Evolutionary conservation across 2,888 invertebrate genomes (phyloP).

Genomic region (Koerneria pararmatus): DNA sequence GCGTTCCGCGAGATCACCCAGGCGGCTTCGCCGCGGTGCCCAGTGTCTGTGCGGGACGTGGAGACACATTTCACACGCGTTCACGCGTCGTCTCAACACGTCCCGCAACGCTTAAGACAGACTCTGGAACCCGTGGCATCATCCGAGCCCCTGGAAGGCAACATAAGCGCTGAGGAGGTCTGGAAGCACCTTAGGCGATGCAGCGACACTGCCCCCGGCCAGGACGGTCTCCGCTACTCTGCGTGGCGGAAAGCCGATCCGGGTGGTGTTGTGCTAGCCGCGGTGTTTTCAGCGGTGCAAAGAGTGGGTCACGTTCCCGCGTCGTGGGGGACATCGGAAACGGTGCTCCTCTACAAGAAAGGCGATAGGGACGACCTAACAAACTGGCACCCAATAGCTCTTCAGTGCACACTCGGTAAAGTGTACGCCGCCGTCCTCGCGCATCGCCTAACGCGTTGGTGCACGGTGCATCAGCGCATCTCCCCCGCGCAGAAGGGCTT

Average conservation of each 20-base stretch:
- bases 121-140: no score
- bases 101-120: no score
- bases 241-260: conserved; percentile 35
- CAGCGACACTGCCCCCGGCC: conserved; percentile 42
- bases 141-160: conserved; percentile 2
- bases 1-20: no score
- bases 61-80: no score
- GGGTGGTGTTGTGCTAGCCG: conserved; percentile 14
- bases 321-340: conserved; percentile 33
- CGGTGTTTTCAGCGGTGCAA: conserved; percentile 15
- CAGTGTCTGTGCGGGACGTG: no score
- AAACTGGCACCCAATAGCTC: conserved; percentile 48
- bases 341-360: conserved; percentile 43
- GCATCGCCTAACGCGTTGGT: conserved; percentile 30
- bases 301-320: conserved; percentile 25
- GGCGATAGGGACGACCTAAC: conserved; percentile 30
- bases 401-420: conserved; percentile 35
- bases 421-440: conserved; percentile 38
- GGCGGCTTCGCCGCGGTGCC: no score
- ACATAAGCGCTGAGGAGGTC: conserved; percentile 10
- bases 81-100: no score
- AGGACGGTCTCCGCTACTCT: conserved; percentile 38
- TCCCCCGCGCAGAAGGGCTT: conserved; percentile 59
- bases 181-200: background rate
- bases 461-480: conserved; percentile 24